These are phyloP conservation scores for Liasis olivaceus DNA, from an alignment of 2,797 vertebrate genomes.

Conservation along the genomic window DNA sequence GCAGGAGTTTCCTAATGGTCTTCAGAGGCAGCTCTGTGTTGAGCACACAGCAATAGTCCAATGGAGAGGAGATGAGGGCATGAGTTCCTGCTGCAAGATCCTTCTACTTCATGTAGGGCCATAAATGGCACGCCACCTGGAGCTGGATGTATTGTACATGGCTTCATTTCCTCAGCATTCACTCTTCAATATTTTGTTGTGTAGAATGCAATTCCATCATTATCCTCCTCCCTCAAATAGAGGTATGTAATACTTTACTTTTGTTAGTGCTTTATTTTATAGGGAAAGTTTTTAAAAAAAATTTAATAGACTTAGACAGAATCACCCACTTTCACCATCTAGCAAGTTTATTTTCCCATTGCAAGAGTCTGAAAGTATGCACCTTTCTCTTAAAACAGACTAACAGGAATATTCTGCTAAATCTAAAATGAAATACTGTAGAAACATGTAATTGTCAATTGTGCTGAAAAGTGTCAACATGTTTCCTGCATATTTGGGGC, in stretches of 20 bases:
- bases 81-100: neutral
- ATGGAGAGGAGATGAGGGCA: neutral
- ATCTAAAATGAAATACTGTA: neutral
- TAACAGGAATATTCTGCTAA: neutral
- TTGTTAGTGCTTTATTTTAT: neutral
- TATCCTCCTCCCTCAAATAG: neutral
- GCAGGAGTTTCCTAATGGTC: neutral
- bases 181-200: neutral
- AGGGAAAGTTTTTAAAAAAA: neutral
- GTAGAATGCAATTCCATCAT: neutral
- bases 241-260: neutral
- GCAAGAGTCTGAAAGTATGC: neutral
- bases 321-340: neutral
- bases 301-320: neutral
- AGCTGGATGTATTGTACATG: too few relatives aligned
- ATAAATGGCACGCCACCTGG: neutral
- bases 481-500: neutral
- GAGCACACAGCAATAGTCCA: neutral
- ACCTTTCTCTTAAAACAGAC: neutral
- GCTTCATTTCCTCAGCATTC: neutral
- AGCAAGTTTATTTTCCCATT: neutral
- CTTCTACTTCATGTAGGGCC: neutral
- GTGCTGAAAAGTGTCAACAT: neutral
- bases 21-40: neutral
- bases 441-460: neutral